These are phyloP conservation scores for Alaudala cheleensis DNA, from an alignment of 2,113 vertebrate genomes.

Conservation along the genomic window DNA sequence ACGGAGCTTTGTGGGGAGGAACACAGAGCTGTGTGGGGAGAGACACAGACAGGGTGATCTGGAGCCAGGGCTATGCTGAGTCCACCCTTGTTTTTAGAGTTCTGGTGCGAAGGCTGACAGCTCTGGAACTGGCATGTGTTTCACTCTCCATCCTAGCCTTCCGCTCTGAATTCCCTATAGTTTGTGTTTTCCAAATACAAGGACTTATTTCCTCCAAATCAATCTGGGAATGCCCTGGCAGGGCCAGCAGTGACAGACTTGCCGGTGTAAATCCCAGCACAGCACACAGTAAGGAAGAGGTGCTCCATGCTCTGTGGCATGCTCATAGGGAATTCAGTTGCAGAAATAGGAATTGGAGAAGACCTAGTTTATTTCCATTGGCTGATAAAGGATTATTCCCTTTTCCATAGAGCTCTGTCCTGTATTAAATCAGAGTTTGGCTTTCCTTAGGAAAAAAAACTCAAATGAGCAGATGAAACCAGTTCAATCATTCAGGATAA, in stretches of 20 bases:
- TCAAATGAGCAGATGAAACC: neutral
- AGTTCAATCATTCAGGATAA: neutral
- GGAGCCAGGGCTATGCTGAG: neutral
- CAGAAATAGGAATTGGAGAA: conserved; percentile 39
- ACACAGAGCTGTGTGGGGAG: neutral
- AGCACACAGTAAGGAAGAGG: neutral
- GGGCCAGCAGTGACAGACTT: neutral
- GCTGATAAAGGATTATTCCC: conserved; percentile 39
- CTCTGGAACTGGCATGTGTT: neutral
- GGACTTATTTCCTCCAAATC: neutral
- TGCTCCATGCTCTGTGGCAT: neutral
- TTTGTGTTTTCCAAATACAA: neutral
- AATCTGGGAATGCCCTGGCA: neutral
- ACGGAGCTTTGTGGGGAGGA: neutral
- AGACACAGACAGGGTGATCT: neutral
- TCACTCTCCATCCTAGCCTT: neutral
- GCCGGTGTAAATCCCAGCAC: neutral
- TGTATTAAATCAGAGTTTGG: conserved; percentile 19
- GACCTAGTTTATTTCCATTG: conserved; percentile 56
- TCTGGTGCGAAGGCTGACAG: neutral
- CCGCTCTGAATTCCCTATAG: neutral
- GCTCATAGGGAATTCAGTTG: neutral
- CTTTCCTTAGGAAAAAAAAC: conserved; percentile 7
- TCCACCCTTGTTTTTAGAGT: neutral
- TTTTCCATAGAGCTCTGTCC: conserved; percentile 40